phyloP scores from a whole-genome alignment of 2,797 vertebrate genomes.

The Meriones psammophilus region DNA sequence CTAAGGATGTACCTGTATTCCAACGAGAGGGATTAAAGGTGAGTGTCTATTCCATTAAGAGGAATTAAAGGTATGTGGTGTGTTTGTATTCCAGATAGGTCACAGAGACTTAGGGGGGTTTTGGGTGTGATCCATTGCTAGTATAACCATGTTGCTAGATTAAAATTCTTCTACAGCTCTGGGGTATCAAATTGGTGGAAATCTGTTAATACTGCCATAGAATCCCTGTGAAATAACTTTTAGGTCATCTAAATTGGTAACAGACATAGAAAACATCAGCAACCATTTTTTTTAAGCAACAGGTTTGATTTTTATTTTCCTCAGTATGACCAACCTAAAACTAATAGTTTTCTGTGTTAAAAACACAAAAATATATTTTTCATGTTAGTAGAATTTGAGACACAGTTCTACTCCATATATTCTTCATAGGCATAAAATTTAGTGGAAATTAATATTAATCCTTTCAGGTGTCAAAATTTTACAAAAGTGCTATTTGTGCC shows the following conservation, averaged over 20 bases:
- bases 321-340: neutral
- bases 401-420: neutral
- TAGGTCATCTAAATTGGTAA: neutral
- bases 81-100: no score
- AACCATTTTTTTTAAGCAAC: neutral
- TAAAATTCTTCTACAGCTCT: no score
- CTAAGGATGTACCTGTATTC: no score
- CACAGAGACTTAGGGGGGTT: no score
- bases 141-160: no score
- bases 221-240: neutral
- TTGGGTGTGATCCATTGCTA: no score
- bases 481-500: neutral
- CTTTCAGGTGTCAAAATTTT: neutral
- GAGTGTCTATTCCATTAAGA: no score
- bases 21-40: no score
- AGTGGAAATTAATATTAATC: neutral
- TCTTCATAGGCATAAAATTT: neutral
- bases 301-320: neutral
- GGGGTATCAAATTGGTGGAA: neutral
- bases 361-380: constrained; percentile 3
- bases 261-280: neutral
- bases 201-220: neutral
- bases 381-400: constrained; percentile 15
- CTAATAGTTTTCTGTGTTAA: neutral
- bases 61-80: no score